Evolutionary conservation across 2,888 invertebrate genomes (phyloP), one percentile per base, ranked within the genome.

Genomic region (Brenthis daphne): DNA sequence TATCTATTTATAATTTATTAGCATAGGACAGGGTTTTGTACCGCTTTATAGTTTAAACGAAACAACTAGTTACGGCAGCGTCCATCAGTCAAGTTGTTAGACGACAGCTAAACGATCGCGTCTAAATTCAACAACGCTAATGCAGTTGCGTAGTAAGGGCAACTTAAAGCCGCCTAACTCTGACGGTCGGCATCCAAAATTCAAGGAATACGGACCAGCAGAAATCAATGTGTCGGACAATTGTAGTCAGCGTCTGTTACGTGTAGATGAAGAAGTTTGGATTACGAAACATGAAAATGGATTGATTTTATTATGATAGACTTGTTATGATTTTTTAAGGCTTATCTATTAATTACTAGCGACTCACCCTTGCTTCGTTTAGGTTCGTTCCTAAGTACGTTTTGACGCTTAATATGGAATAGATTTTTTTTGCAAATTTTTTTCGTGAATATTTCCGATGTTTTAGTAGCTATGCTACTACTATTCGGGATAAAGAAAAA

Each of bases 181-280:
- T 73, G 82, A 85, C 86, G 83, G 48, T 82, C 68, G 69, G 76
- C 86, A 89, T 89, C 77, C 83, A 85, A 88, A 88, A 90, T 90
- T 83, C 83, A 90, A 81, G 82, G 82, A 82, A 81, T 82, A 85
- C 83, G 85, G 85, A 84, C 86, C 78, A 79, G 29, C 48, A 79
- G 76, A 74, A 77, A 78, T 84, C 80, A 83, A 80, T 82, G 79
- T 84, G 83, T 85, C 85, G 73, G 80, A 80, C 80, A 77, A 79
- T 81, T 78, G 79, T 76, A 79, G 75, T 75, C 79, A 75, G 77
- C 68, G 78, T 75, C 75, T 79, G 82, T 81, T 78, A 79, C 80
- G 76, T 76, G 79, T 70, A 79, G 82, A 82, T 83, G 82, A 83
- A 82, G 83, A 81, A 81, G 83, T 63, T 79, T 80, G 79, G 73